Evolutionary conservation across 2,113 vertebrate genomes (phyloP), one percentile per base, ranked within the genome.

Genomic region (Macroglossus sobrinus): DNA sequence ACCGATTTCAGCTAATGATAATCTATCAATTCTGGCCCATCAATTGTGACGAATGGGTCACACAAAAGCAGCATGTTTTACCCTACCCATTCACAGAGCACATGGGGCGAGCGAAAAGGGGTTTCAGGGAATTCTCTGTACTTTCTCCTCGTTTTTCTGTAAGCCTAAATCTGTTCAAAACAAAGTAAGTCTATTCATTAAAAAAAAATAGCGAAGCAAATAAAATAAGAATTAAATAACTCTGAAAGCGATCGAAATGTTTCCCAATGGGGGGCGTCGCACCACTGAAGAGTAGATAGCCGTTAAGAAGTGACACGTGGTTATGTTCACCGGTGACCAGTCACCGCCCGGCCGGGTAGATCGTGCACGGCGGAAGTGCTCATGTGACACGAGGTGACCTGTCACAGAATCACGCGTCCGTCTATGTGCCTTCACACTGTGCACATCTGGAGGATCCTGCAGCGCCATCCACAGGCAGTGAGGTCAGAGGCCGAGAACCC

Each of bases 401-500:
- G 38, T 47, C 15, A 66, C 19, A 81, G 81, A 91, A 76, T 3
- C 47, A 19, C 33, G 7, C n/a, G 19, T 19, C 63, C 10, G 14
- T 10, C 24, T 55, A 5, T 24, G 28, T 3, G 28, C n/a, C 59
- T 28, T 6, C 2, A 2, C 24, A 55, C 1, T 40, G 11, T 57
- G 26, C 47, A 63, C 5, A 22, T 7, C 18, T 21, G 22, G 53
- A n/a, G 69, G 43, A 68, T 4, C 22, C 47, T 76, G 63, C 5
- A 7, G 35, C 33, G 45, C 11, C 33, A 75, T 3, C 19, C 0
- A 0, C 14, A 19, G 18, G 19, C 3, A 4, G 7, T 5, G 1
- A 24, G 1, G 57, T 57, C 22, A 80, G 22, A 22, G 22, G 38
- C 21, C 9, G 10, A 92, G 28, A 63, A 18, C 16, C 2, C 6